phyloP scores from a whole-genome alignment of 2,888 invertebrate genomes.

The Mactromeris polynyma region DNA sequence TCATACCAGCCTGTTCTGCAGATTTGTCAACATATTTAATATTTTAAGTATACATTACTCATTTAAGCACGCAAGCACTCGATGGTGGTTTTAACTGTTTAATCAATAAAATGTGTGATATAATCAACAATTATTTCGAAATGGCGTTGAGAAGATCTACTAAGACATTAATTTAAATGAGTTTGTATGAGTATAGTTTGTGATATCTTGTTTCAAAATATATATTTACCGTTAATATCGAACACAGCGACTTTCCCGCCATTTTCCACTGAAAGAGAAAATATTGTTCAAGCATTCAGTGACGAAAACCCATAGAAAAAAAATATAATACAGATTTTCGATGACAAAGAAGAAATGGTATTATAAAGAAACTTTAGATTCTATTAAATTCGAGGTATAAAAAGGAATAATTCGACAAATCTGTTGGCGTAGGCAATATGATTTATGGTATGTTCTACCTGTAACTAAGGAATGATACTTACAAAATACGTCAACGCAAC shows the following conservation, averaged over 20 bases:
- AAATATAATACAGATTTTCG: too few relatives aligned
- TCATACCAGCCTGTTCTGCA: not conserved
- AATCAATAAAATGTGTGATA: too few relatives aligned
- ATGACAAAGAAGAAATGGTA: not conserved
- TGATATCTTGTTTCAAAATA: too few relatives aligned
- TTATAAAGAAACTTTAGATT: too few relatives aligned
- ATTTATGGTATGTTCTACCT: not conserved
- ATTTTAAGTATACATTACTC: too few relatives aligned
- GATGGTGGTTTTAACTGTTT: too few relatives aligned
- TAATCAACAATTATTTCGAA: too few relatives aligned
- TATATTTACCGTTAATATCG: slow-evolving; percentile 49
- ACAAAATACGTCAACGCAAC: slow-evolving; percentile 49
- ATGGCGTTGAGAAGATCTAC: not conserved
- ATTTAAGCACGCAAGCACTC: too few relatives aligned
- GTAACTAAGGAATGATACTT: not conserved
- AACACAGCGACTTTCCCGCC: slow-evolving; percentile 52
- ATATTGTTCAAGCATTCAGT: not conserved
- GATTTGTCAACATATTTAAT: not conserved
- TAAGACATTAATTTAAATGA: too few relatives aligned
- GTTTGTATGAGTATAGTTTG: too few relatives aligned
- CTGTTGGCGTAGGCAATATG: not conserved
- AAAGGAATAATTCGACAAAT: slow-evolving; percentile 23
- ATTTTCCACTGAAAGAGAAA: slow-evolving; percentile 48
- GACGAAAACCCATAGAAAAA: too few relatives aligned
- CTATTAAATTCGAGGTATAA: too few relatives aligned